Evolutionary conservation across 2,113 vertebrate species (phyloP).

Genomic region (Sciurus niger): DNA sequence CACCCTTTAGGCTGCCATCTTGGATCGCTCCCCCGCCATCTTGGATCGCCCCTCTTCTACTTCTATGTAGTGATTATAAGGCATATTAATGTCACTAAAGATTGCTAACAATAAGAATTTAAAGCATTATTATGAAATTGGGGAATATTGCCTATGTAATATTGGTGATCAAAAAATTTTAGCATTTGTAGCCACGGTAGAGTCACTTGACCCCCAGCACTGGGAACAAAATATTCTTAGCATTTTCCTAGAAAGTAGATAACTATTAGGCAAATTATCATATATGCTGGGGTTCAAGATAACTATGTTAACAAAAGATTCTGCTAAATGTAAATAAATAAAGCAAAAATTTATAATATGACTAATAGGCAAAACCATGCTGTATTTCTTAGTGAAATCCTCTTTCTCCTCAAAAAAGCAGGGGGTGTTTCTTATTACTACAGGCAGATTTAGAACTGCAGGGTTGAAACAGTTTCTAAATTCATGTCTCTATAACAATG

Average conservation of each 20-base stretch:
- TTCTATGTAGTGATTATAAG: neutral
- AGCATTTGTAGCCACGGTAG: neutral
- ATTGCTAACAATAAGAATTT: neutral
- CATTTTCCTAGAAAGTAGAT: constrained; percentile 42
- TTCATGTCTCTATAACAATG: neutral
- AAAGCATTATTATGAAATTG: neutral
- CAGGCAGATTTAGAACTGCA: neutral
- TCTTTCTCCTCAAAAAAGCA: neutral
- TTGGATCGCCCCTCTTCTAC: too few species aligned
- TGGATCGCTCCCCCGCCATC: too few species aligned
- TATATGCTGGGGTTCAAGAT: neutral
- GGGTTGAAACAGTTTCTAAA: neutral
- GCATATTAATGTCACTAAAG: neutral
- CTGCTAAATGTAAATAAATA: neutral
- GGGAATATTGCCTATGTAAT: neutral
- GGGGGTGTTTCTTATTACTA: neutral
- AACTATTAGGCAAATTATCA: constrained; percentile 38
- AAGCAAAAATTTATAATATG: neutral
- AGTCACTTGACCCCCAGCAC: neutral
- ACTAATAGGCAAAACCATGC: neutral
- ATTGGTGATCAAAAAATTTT: neutral
- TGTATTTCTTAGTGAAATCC: neutral
- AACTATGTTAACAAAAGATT: neutral
- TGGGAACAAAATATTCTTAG: neutral
- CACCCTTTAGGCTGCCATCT: too few species aligned